phyloP scores from a whole-genome alignment of 2,888 invertebrate genomes.

The Harpagoxenus sublaevis region DNA sequence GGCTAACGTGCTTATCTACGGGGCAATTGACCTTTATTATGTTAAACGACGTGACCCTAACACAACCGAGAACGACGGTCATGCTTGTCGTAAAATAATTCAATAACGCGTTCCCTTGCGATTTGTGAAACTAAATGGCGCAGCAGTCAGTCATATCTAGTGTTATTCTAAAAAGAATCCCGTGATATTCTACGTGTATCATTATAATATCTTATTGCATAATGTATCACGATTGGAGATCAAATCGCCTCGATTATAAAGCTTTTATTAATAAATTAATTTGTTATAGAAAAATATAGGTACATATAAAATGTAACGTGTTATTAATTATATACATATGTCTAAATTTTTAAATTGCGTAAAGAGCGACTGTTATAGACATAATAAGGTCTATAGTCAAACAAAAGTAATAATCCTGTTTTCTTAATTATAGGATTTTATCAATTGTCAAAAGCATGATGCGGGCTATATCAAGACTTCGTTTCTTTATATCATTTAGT shows the following conservation, averaged over 20 bases:
- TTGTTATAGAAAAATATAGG: neutral
- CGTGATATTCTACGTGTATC: neutral
- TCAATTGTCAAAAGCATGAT: neutral
- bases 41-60: constrained; percentile 76
- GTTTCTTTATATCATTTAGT: neutral
- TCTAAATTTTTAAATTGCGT: neutral
- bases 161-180: neutral
- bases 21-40: constrained; percentile 79
- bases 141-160: no score
- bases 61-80: constrained; percentile 69
- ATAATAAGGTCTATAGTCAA: neutral
- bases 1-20: constrained; percentile 62
- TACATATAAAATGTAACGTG: neutral
- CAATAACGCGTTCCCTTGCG: constrained; percentile 65
- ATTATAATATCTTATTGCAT: no score
- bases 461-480: neutral
- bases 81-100: constrained; percentile 65
- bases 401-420: neutral
- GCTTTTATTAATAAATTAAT: neutral
- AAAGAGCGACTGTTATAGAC: neutral
- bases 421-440: neutral
- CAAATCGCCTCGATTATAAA: neutral
- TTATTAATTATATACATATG: neutral
- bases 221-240: neutral
- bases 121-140: constrained; percentile 41